Base-by-base conservation (phyloP, 2,888 invertebrate genomes). In the Heteropelma amictum region DNA sequence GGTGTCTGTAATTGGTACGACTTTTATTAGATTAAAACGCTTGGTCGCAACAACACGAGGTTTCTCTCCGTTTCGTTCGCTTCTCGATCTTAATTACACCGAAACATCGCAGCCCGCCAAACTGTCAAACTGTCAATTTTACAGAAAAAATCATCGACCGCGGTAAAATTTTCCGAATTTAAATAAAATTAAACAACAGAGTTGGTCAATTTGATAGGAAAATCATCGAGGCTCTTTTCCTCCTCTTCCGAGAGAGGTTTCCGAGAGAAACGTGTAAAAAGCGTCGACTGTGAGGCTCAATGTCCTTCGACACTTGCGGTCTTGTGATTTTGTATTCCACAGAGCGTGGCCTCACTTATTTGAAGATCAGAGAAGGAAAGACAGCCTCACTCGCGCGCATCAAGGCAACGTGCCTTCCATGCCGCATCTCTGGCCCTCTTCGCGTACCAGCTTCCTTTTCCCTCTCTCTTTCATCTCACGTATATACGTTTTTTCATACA, bases 1-100 rank as follows among this genome's bases (percentile, higher is more conserved):
- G 84, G 87, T 88, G 88, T 88, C 88, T 88, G 88, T 88, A 88
- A 88, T 88, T 88, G 88, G 86, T 83, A 81, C 85, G n/a, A n/a
- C n/a, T n/a, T n/a, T n/a, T n/a, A n/a, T n/a, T n/a, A n/a, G n/a
- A n/a, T n/a, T n/a, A n/a, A n/a, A 84, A 54, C 58, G 86, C 87
- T 88, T 85, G 85, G 84, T 81, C 85, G 84, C 84, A 83, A 83
- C 82, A 83, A 83, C 84, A 85, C 84, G 85, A 86, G 87, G 88
- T 87, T 87, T 87, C 78, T 77, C 79, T 73, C 79, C 64, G 78
- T 49, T 79, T 72, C 76, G n/a, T n/a, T n/a, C n/a, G n/a, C n/a
- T n/a, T n/a, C n/a, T n/a, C n/a, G n/a, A n/a, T n/a, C n/a, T n/a
- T n/a, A n/a, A n/a, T n/a, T n/a, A n/a, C n/a, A n/a, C n/a, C n/a